phyloP scores from a whole-genome alignment of 2,113 vertebrate genomes.

The Solea solea region DNA sequence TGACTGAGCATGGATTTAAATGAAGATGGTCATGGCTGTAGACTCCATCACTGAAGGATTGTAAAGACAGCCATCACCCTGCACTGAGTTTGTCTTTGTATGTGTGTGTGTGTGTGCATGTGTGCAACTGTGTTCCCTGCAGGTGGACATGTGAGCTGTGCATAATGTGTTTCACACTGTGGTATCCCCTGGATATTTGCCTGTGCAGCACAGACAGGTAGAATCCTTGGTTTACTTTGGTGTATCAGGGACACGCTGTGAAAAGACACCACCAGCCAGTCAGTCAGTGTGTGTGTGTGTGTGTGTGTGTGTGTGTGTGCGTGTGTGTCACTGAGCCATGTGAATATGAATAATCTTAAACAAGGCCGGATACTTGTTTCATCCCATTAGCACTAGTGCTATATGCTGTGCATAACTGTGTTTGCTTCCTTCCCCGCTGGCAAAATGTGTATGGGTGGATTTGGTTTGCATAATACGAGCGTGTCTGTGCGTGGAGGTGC shows the following conservation, averaged over 20 bases:
- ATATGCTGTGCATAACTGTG: conserved; percentile 21
- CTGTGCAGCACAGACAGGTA: conserved; percentile 51
- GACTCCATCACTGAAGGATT: conserved; percentile 34
- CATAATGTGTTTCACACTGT: conserved; percentile 67
- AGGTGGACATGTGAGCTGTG: conserved; percentile 46
- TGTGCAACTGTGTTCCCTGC: conserved; percentile 15
- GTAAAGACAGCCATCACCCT: conserved; percentile 39
- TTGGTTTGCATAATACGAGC: conserved; percentile 28
- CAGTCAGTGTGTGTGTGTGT: conserved; percentile 30
- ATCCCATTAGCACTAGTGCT: conserved; percentile 20
- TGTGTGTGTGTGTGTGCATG: background rate
- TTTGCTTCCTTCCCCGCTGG: conserved; percentile 19
- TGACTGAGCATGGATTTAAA: conserved; percentile 22
- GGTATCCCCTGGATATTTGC: conserved; percentile 58
- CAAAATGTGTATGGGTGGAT: conserved; percentile 6
- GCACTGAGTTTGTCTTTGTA: background rate
- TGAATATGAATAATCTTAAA: conserved; percentile 36
- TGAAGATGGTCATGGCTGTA: conserved; percentile 33
- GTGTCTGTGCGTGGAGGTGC: conserved; percentile 15
- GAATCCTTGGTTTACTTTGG: conserved; percentile 49
- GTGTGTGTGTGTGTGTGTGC: conserved; percentile 8
- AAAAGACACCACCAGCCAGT: conserved; percentile 12
- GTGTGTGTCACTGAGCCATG: conserved; percentile 6
- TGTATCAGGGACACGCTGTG: conserved; percentile 23
- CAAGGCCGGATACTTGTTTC: conserved; percentile 14